These are phyloP conservation scores for Microcebus griseorufus DNA, from an alignment of 2,113 vertebrate genomes.

Conservation along the genomic window DNA sequence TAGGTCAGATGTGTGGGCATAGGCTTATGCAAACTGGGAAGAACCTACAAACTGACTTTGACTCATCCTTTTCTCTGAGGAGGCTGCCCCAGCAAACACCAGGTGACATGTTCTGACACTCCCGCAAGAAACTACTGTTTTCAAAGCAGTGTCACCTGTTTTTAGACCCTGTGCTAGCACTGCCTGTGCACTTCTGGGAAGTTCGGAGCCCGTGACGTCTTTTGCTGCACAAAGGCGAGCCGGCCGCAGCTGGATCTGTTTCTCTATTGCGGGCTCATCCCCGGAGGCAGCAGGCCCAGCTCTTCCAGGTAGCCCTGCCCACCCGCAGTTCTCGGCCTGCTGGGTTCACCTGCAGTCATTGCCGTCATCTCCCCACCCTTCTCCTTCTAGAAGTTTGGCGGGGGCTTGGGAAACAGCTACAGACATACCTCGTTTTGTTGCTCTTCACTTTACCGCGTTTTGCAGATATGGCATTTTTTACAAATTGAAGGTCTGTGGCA, in stretches of 20 bases:
- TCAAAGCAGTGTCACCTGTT: neutral
- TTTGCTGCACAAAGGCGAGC: neutral
- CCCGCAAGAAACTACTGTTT: conserved; percentile 32
- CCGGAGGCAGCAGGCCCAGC: neutral
- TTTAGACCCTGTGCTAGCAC: neutral
- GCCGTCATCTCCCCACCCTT: neutral
- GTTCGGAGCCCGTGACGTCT: neutral
- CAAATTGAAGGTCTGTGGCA: neutral
- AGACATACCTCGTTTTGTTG: neutral
- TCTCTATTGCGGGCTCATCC: neutral
- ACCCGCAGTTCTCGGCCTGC: neutral
- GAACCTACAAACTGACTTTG: conserved; percentile 67
- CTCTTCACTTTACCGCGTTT: neutral
- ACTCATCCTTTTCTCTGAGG: conserved; percentile 14
- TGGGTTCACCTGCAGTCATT: too few species aligned
- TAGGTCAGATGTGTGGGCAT: conserved; percentile 49
- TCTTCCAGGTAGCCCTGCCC: neutral
- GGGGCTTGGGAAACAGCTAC: neutral
- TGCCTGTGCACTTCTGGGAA: neutral
- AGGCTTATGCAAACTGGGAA: conserved; percentile 73
- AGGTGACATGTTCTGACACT: conserved; percentile 6
- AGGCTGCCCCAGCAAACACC: conserved; percentile 19
- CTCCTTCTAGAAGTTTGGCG: neutral
- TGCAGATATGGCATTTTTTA: neutral
- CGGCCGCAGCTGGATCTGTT: neutral